These are phyloP conservation scores for Himalopsyche japonica DNA, from an alignment of 2,888 invertebrate species.

Conservation along the genomic window DNA sequence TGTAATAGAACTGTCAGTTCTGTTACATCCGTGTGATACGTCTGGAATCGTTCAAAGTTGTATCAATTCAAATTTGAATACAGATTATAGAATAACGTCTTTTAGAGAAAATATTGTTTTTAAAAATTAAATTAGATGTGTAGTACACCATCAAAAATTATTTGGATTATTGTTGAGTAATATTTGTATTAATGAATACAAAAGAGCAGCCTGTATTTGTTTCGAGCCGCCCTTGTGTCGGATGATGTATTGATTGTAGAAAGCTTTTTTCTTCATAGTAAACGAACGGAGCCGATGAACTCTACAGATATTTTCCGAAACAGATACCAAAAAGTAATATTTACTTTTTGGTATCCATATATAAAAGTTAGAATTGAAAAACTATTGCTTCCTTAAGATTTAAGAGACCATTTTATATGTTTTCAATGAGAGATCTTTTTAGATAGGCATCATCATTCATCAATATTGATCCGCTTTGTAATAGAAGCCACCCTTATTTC, in stretches of 20 bases:
- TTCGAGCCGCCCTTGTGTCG: neutral
- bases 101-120: too few species aligned
- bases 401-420: neutral
- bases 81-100: too few species aligned
- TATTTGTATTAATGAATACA: neutral
- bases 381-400: neutral
- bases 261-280: neutral
- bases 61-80: too few species aligned
- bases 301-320: neutral
- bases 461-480: too few species aligned
- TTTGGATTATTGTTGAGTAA: too few species aligned
- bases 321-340: neutral
- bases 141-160: too few species aligned
- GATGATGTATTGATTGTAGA: neutral
- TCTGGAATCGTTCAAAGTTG: too few species aligned
- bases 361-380: neutral
- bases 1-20: too few species aligned
- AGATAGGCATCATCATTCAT: too few species aligned
- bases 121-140: too few species aligned
- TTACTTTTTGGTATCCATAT: neutral
- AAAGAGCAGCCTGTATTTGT: neutral
- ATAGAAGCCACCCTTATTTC: too few species aligned
- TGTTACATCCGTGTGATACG: too few species aligned
- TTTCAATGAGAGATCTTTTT: neutral
- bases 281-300: neutral